Evolutionary conservation across 2,888 invertebrate species (phyloP).

Genomic region (Cheilosia vulpina): DNA sequence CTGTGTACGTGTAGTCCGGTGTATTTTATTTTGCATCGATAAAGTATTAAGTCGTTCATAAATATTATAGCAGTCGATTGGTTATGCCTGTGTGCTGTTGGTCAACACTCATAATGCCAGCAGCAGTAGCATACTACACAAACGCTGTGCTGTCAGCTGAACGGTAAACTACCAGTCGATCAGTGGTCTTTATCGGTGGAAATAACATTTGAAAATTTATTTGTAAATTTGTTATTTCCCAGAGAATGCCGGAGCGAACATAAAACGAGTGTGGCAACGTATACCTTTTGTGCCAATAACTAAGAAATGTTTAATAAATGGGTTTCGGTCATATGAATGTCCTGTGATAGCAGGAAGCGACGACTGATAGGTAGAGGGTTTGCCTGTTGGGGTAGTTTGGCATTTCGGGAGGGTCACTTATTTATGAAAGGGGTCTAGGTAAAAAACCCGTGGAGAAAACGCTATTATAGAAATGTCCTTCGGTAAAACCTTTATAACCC

Average conservation of each 20-base stretch:
- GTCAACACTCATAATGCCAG: conserved; percentile 36
- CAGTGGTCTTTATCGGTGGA: conserved; percentile 38
- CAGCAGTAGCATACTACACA: not conserved
- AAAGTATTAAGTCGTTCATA: conserved; percentile 74
- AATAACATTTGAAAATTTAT: conserved; percentile 65
- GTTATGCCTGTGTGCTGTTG: conserved; percentile 33
- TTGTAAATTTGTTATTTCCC: conserved; percentile 50
- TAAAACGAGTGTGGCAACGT: not conserved
- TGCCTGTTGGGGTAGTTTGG: not conserved
- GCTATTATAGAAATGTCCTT: too few species aligned
- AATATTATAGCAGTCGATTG: conserved; percentile 67
- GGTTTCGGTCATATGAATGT: conserved; percentile 1
- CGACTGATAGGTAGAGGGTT: not conserved
- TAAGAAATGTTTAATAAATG: conserved; percentile 19
- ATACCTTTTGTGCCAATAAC: conserved; percentile 14
- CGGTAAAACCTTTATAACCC: too few species aligned
- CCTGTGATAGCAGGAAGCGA: not conserved
- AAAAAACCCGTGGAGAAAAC: too few species aligned
- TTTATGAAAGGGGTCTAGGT: not conserved
- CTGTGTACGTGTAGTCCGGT: not conserved
- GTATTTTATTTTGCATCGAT: conserved; percentile 63
- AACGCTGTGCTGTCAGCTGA: conserved; percentile 27
- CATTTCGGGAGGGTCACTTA: not conserved
- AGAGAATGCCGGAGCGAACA: not conserved
- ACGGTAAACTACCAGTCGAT: conserved; percentile 36